Conservation (phyloP, 2,888 invertebrate species). For the Parasteatoda lunata region DNA sequence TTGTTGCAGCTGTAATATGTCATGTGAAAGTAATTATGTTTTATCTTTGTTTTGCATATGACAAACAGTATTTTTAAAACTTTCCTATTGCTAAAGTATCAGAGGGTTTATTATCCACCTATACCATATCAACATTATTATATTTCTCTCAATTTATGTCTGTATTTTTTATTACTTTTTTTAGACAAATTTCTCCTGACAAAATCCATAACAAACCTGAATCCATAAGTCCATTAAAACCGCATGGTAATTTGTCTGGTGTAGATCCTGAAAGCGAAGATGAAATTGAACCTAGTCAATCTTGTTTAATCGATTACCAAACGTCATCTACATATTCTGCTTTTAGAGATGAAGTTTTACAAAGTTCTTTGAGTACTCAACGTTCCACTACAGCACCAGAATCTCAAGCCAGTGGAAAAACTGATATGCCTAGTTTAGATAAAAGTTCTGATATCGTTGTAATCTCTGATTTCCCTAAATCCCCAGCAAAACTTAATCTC, state of each 20-base stretch:
- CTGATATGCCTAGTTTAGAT: neutral
- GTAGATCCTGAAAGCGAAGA: slow-evolving; percentile 40
- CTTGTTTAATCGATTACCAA: slow-evolving; percentile 39
- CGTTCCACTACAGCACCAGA: slow-evolving; percentile 18
- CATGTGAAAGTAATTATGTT: too few relatives aligned
- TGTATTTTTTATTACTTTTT: neutral
- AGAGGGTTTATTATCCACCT: too few relatives aligned
- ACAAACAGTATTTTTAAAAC: too few relatives aligned
- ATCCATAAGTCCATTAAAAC: neutral
- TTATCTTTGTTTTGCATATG: too few relatives aligned
- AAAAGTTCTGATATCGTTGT: neutral
- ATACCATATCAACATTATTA: too few relatives aligned
- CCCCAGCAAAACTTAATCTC: neutral
- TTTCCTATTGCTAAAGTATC: too few relatives aligned
- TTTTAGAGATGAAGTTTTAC: slow-evolving; percentile 20
- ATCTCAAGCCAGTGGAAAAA: neutral
- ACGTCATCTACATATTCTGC: slow-evolving; percentile 1
- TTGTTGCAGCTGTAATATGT: too few relatives aligned
- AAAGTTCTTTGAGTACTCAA: slow-evolving; percentile 5
- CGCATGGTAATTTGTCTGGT: neutral
- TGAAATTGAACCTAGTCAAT: slow-evolving; percentile 61
- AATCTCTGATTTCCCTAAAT: neutral
- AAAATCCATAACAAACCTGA: too few relatives aligned
- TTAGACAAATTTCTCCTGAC: slow-evolving; percentile 1
- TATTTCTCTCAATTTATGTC: neutral